phyloP scores from a whole-genome alignment of 2,888 invertebrate species.

The Cryptophagus acutangulus region DNA sequence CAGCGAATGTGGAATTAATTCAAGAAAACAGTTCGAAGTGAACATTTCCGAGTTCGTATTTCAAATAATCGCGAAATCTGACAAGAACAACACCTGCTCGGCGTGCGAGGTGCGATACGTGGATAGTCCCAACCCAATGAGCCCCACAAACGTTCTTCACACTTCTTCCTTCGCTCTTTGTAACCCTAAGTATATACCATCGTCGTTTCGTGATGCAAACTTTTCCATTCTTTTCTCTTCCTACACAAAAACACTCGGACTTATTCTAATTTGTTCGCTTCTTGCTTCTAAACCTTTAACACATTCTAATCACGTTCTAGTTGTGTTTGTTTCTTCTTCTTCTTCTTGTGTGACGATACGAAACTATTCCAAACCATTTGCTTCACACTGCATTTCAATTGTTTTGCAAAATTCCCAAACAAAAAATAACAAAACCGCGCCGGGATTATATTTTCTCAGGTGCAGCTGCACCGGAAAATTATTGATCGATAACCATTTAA shows the following conservation, averaged over 20 bases:
- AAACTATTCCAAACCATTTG: no score
- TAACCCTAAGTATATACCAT: slow-evolving; percentile 4
- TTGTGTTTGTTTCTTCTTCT: no score
- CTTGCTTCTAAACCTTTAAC: slow-evolving; percentile 1
- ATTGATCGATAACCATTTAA: no score
- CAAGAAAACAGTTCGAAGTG: slow-evolving; percentile 40
- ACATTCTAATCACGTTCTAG: slow-evolving; percentile 7
- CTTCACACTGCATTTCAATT: no score
- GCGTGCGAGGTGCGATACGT: slow-evolving; percentile 19
- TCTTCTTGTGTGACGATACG: no score
- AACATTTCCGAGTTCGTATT: slow-evolving; percentile 46
- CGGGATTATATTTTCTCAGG: no score
- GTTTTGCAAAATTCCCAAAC: no score
- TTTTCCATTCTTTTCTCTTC: neutral
- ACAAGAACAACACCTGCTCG: slow-evolving; percentile 45
- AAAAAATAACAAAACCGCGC: no score
- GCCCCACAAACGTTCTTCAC: neutral
- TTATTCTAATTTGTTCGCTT: slow-evolving; percentile 8
- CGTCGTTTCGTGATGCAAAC: slow-evolving; percentile 7
- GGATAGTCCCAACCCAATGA: slow-evolving; percentile 10
- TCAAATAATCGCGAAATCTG: slow-evolving; percentile 47
- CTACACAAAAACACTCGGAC: neutral
- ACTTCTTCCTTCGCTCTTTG: slow-evolving; percentile 1
- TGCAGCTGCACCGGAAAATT: no score
- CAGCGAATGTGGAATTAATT: slow-evolving; percentile 46